phyloP scores from a whole-genome alignment of 2,888 invertebrate species.

The Prionchulus punctatus region DNA sequence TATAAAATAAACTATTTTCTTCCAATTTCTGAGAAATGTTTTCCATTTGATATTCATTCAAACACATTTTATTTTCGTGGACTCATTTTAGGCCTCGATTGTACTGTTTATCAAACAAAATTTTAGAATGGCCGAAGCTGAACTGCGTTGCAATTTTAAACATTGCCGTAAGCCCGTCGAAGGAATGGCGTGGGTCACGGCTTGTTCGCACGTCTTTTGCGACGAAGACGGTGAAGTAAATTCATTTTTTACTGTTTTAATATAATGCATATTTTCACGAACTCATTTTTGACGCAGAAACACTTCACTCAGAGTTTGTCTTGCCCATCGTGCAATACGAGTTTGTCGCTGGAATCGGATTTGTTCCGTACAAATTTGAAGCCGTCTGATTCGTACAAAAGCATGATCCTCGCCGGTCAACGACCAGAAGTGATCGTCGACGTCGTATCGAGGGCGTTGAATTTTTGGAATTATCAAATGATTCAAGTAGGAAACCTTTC shows the following conservation, averaged over 20 bases:
- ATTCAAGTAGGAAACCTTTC: constrained; percentile 17
- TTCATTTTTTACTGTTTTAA: constrained; percentile 20
- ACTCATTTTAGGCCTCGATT: too few species aligned
- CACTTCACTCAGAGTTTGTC: not conserved
- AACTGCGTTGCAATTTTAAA: constrained; percentile 34
- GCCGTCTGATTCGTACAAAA: constrained; percentile 37
- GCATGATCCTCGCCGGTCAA: constrained; percentile 37
- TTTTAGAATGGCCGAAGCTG: constrained; percentile 20
- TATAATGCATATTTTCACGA: not conserved
- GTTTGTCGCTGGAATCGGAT: constrained; percentile 18
- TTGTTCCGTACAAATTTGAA: constrained; percentile 34
- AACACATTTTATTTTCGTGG: too few species aligned
- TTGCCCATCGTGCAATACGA: not conserved
- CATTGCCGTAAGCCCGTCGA: constrained; percentile 33
- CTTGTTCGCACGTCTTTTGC: constrained; percentile 30
- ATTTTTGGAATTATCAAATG: constrained; percentile 39
- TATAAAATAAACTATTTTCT: too few species aligned
- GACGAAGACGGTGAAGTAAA: constrained; percentile 19
- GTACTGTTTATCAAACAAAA: too few species aligned
- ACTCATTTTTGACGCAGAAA: not conserved
- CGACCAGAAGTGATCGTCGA: constrained; percentile 37
- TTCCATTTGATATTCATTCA: too few species aligned
- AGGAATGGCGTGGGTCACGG: constrained; percentile 33
- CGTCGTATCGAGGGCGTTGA: constrained; percentile 33
- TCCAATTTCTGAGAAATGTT: too few species aligned